phyloP scores from a whole-genome alignment of 2,888 invertebrate genomes.

The Parapristionchus giblindavisi region DNA sequence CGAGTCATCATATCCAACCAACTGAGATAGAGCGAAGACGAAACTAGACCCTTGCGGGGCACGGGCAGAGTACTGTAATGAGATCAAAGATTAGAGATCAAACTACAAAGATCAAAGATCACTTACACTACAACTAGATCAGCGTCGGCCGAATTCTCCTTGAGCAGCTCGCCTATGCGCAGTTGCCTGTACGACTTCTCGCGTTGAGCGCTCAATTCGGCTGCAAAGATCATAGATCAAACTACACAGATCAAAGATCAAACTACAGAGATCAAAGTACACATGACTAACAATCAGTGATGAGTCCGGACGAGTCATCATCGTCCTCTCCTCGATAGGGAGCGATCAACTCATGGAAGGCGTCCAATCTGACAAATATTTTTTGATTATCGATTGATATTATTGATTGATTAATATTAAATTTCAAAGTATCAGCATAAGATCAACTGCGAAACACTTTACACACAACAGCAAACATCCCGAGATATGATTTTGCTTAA shows the following conservation, averaged over 20 bases:
- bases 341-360: constrained; percentile 58
- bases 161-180: constrained; percentile 85
- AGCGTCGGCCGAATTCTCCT: constrained; percentile 83
- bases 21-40: constrained; percentile 91
- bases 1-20: constrained; percentile 91
- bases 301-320: constrained; percentile 47
- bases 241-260: neutral
- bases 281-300: constrained; percentile 45
- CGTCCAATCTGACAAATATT: constrained; percentile 50
- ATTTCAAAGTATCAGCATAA: too few species aligned
- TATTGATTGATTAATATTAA: too few species aligned
- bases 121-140: constrained; percentile 90
- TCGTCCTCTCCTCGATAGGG: constrained; percentile 55
- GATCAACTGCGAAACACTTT: too few species aligned
- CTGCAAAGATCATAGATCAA: neutral
- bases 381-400: too few species aligned
- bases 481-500: too few species aligned
- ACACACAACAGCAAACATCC: too few species aligned
- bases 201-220: constrained; percentile 59
- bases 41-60: constrained; percentile 88
- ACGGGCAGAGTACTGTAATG: constrained; percentile 84
- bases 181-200: constrained; percentile 78
- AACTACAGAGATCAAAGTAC: neutral
- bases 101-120: neutral
- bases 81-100: neutral